Evolutionary conservation across 2,888 invertebrate species (phyloP), one percentile per base, ranked within the genome.

Genomic region (Sussaba pulchella): DNA sequence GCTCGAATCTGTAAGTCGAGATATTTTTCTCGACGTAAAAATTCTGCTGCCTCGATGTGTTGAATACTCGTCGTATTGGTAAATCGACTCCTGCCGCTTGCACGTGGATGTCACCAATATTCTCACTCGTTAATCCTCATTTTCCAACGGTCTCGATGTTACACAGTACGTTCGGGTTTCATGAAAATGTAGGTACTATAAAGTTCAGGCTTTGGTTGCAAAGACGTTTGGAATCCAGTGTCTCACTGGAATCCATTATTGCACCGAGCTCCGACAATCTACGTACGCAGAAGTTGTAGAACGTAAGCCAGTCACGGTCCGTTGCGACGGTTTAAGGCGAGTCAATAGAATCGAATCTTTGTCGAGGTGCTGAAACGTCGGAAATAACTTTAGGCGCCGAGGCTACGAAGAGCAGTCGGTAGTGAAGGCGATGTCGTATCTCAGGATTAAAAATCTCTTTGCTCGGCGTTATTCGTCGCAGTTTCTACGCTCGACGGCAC

Each of bases 391-490:
- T 17, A 71, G 17, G 31, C 43, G 24, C 21, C 39, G n/a, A n/a
- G n/a, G 21, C n/a, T 6, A 57, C 43, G 21, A 10, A 45, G n/a
- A n/a, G n/a, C n/a, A n/a, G n/a, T n/a, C n/a, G n/a, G n/a, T n/a
- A n/a, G 70, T 54, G 63, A 76, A 64, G 5, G 63, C 57, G 71
- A 71, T 77, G 63, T 77, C 64, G 70, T 77, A 39, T 45, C 24
- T 57, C 17, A 31, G 14, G 63, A 76, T 76, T 76, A 70, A 61
- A 63, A 70, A 71, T 70, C 71, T 70, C 47, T 57, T 24, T 24
- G 36, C 26, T 64, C n/a, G n/a, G n/a, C 12, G 36, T 21, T 57
- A 8, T 19, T 43, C 1, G 43, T 43, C 19, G 41, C 43, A 10
- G 36, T 36, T 14, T 59, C 21, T 24, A 39, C 39, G 41, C 26